Conservation (phyloP, 2,888 invertebrate genomes). For the Lydus trimaculatus region DNA sequence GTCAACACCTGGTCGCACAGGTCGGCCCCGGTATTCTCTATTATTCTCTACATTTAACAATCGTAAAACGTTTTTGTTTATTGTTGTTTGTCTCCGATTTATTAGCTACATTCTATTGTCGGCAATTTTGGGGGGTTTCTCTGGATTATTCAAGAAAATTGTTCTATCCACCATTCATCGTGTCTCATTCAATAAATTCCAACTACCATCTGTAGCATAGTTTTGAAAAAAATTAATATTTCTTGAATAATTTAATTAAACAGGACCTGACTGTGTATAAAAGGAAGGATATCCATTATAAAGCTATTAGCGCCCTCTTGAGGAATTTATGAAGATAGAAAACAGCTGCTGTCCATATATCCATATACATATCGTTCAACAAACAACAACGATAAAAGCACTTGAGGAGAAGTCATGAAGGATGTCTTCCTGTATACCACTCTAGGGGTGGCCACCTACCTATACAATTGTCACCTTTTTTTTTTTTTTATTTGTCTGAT, state of each 20-base stretch:
- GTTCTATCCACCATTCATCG: neutral
- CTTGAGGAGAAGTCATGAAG: conserved; percentile 32
- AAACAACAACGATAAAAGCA: conserved; percentile 11
- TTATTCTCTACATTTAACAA: conserved; percentile 48
- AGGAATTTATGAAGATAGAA: conserved; percentile 37
- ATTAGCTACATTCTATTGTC: conserved; percentile 52
- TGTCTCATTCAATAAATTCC: conserved; percentile 9
- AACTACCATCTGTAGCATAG: neutral
- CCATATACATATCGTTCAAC: neutral
- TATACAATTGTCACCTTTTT: conserved; percentile 35
- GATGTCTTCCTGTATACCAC: conserved; percentile 38
- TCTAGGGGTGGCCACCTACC: conserved; percentile 26
- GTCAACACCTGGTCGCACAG: conserved; percentile 54
- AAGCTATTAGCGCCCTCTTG: conserved; percentile 44
- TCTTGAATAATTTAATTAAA: conserved; percentile 33
- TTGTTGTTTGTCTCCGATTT: conserved; percentile 55
- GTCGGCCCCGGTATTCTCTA: conserved; percentile 43
- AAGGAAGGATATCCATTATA: conserved; percentile 40
- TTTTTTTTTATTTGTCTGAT: no score
- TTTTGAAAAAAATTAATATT: neutral
- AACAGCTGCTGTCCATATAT: conserved; percentile 29
- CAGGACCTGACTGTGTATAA: conserved; percentile 32
- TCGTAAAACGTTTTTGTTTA: conserved; percentile 57
- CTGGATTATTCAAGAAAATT: conserved; percentile 11
- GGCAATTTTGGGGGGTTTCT: conserved; percentile 45